Percentiles rank a stretch among this genome's conserved stretches.
Conservation (phyloP, 2,113 vertebrate genomes). For the Neodon shergylaensis region DNA sequence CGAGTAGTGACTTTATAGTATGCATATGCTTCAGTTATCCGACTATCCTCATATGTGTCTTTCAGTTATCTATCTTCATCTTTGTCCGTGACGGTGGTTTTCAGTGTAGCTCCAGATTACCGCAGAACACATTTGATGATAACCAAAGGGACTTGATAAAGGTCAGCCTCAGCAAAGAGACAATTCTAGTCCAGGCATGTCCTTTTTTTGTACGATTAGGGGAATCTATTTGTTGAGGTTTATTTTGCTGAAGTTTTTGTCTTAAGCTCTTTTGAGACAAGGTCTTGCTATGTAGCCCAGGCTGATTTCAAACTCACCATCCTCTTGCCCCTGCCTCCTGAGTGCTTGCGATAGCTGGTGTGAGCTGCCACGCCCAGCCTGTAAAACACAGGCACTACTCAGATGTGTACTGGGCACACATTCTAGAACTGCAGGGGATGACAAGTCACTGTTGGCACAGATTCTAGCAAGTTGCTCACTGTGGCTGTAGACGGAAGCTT, state of each 20-base stretch:
- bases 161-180: slow-evolving; percentile 12
- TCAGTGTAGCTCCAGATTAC: background rate
- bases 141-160: background rate
- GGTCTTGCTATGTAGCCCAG: no score
- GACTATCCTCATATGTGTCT: no score
- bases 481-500: background rate
- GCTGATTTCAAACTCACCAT: no score
- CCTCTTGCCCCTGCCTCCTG: background rate
- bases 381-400: background rate
- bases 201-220: background rate
- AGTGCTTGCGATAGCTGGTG: background rate
- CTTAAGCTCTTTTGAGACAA: background rate
- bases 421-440: background rate
- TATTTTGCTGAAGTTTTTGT: background rate
- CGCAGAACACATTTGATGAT: background rate
- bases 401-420: background rate
- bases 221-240: background rate
- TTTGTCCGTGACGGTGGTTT: background rate
- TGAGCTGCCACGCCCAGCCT: background rate
- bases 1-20: background rate
- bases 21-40: background rate
- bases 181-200: slow-evolving; percentile 13
- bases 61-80: no score
- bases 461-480: background rate
- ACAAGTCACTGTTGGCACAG: background rate